Evolutionary conservation across 2,888 invertebrate species (phyloP).

Genomic region (Macrosiphum euphorbiae): DNA sequence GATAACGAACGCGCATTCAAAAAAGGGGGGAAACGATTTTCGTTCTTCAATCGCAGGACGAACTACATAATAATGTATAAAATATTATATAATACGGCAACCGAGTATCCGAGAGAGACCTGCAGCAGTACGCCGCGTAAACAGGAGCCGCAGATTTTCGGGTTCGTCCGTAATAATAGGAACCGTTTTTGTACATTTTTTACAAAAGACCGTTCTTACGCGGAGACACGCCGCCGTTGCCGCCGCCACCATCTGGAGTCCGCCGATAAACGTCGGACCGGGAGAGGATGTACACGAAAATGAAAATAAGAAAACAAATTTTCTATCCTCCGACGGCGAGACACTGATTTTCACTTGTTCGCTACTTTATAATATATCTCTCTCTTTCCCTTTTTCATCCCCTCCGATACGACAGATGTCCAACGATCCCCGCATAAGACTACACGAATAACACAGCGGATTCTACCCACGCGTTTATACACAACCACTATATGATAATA

Average conservation of each 20-base stretch:
- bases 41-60: neutral
- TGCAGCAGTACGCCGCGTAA: neutral
- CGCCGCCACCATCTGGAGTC: neutral
- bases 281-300: neutral
- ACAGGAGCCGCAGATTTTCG: neutral
- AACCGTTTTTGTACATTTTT: neutral
- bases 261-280: neutral
- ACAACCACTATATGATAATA: neutral
- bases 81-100: neutral
- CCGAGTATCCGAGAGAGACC: neutral
- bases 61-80: neutral
- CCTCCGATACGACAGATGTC: neutral
- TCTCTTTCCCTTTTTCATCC: neutral
- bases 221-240: neutral
- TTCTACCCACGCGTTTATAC: constrained; percentile 29
- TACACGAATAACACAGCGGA: neutral
- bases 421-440: neutral
- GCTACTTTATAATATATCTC: neutral
- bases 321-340: neutral
- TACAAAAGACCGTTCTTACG: neutral
- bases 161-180: neutral
- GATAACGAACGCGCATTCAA: constrained; percentile 57
- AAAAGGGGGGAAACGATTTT: constrained; percentile 33
- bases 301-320: neutral
- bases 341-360: constrained; percentile 45